Evolutionary conservation across 2,888 invertebrate genomes (phyloP), one percentile per base, ranked within the genome.

Genomic region (Ophioninae sp.): DNA sequence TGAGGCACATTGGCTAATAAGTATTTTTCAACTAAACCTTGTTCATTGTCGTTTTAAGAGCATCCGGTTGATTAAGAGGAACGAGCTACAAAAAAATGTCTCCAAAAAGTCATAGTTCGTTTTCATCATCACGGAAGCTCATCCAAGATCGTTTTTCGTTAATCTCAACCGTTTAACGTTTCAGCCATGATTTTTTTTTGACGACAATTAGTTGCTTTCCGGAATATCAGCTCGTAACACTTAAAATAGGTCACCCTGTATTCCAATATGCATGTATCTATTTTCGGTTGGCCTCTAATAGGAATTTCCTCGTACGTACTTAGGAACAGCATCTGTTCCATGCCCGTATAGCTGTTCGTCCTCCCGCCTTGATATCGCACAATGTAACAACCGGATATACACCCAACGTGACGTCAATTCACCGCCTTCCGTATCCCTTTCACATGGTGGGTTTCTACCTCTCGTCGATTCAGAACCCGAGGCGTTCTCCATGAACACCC

Each of bases 231-330:
- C 50, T 50, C 1, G 50, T 50, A 50, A 50, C 50, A 17, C 50
- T 50, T 50, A 17, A 17, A 50, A 50, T 50, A 17, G 13, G 50
- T 6, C 50, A 50, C 50, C 50, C 50, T 50, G 17, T 50, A 50
- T 50, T 6, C 5, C 50, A 17, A 50, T 17, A 17, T 10, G 50
- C 50, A 50, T 50, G 17, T 50, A 50, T 50, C 17, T 50, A 65
- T 70, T 57, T 70, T 57, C 20, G 30, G 37, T 70, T n/a, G 5
- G 80, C 65, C 56, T 69, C 62, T 56, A 44, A 82, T 82, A 77
- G 62, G 69, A 79, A 79, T 82, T 78, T 62, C 74, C 44, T 79
- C 74, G 74, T 69, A 78, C 68, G 69, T 67, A 67, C 59, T 50
- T 76, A 57, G 17, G 10, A 23, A 44, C 21, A 68, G 56, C 65